phyloP scores from a whole-genome alignment of 2,797 vertebrate genomes.

The Pipistrellus pygmaeus region DNA sequence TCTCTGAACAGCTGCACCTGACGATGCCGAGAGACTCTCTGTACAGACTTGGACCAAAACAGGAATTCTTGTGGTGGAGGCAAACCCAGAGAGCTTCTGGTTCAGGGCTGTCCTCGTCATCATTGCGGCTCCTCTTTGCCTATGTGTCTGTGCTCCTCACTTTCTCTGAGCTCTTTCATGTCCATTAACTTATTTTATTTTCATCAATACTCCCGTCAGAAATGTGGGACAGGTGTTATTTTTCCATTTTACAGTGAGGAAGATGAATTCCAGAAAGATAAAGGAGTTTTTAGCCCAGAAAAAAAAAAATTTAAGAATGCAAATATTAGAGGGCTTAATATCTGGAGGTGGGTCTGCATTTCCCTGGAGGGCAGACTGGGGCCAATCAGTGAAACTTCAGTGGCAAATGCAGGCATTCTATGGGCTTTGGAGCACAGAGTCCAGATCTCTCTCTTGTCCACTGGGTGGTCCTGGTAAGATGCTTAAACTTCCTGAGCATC shows the following conservation, averaged over 20 bases:
- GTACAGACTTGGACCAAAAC: neutral
- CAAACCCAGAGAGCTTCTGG: neutral
- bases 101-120: neutral
- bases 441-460: neutral
- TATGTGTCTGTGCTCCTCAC: rapidly evolving
- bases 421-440: neutral
- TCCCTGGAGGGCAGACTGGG: neutral
- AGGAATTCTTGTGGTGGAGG: neutral
- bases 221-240: neutral
- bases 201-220: neutral
- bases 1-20: neutral
- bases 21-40: neutral
- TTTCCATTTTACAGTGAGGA: neutral
- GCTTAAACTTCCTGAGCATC: neutral
- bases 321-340: neutral
- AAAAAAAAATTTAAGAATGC: neutral
- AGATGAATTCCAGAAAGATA: neutral
- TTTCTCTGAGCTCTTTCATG: neutral
- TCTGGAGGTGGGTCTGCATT: neutral
- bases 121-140: neutral
- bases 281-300: neutral
- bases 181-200: neutral
- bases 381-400: rapidly evolving
- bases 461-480: neutral
- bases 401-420: neutral